Base-by-base conservation (phyloP, 2,797 vertebrate genomes). In the Karalla daura region DNA sequence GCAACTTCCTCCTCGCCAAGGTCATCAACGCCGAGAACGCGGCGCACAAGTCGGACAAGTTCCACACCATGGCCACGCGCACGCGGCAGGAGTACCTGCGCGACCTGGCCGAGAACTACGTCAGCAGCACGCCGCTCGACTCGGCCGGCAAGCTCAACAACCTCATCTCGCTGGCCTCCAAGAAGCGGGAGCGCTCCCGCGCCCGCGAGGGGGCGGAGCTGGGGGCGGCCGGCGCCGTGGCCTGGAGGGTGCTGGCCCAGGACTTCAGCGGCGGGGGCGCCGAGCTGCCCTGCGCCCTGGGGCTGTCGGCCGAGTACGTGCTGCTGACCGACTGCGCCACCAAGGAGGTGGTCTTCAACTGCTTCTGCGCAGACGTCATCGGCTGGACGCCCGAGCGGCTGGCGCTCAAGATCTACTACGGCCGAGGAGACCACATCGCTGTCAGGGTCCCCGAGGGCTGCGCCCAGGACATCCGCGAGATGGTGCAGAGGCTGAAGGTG, bases 261-360 rank as follows among this genome's bases (percentile, higher is more conserved):
- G 97, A 99, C 85, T 98, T 96, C 0, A 87, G 94, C 0, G 92
- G 92, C 3, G 92, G 94, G 0, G 92, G 92, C 0, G 36, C 63
- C 0, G 96, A 97, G 55, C 85, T 96, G 0, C 76, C 93, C 3
- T 96, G 96, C 32, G 87, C 90, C 0, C 37, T 99, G 83, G 97
- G 93, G 0, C 63, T 98, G 20, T 98, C 97, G 0, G 94, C 91
- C 0, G 96, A 97, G 36, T 95, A 96, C 0, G 60, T 97, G 9
- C 93, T 97, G 5, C 81, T 98, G 4, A 62, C 93, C 4, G 96
- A 98, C 78, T 77, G 93, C 1, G 72, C 30, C 12, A 94, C 95
- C 71, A 98, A 98, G 84, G 96, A 97, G 33, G 96, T 98, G 45
- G 96, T 97, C 3, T 99, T 98, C 46, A 96, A 98, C 71, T 98